Evolutionary conservation across 2,888 invertebrate species (phyloP), one percentile per base, ranked within the genome.

Genomic region (Azorinus chamasolen): DNA sequence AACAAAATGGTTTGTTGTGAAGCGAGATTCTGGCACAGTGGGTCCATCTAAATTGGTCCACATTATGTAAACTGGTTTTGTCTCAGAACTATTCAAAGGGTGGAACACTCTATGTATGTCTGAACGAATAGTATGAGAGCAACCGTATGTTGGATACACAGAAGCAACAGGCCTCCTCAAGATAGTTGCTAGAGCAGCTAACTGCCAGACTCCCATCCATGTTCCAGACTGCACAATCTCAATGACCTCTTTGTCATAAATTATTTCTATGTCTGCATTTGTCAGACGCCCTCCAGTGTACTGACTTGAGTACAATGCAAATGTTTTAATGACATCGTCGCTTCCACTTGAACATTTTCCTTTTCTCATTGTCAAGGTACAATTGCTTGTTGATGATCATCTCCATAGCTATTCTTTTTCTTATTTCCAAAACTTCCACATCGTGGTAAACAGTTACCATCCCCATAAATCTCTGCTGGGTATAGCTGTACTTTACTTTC

Each of bases 301-400:
- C 20, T 14, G 18, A 37, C 32, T 32, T 20, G 61, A 61, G 37
- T 48, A 61, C 48, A 48, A 12, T 32, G 61, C 61, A n/a, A 61
- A 61, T 25, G 22, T 48, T 61, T 48, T 61, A 20, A 32, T 37
- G 27, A 70, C 69, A 62, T 70, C 27, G n/a, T 61, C 48, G 20
- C 48, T 14, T 18, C 54, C 62, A 37, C 25, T 12, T 4, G 6
- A 10, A 48, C 32, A 24, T 37, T 48, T 61, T 18, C 61, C 61
- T 45, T 43, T 58, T 58, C 58, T 43, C 58, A 58, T 58, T 12
- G 32, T 32, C 5, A 10, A 32, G 10, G 32, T 32, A 10, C n/a
- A n/a, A n/a, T n/a, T n/a, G n/a, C n/a, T 12, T n/a, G n/a, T n/a
- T n/a, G n/a, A n/a, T n/a, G n/a, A n/a, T n/a, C n/a, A n/a, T n/a